These are phyloP conservation scores for Toxostoma redivivum DNA, from an alignment of 2,113 vertebrate species.

Conservation along the genomic window DNA sequence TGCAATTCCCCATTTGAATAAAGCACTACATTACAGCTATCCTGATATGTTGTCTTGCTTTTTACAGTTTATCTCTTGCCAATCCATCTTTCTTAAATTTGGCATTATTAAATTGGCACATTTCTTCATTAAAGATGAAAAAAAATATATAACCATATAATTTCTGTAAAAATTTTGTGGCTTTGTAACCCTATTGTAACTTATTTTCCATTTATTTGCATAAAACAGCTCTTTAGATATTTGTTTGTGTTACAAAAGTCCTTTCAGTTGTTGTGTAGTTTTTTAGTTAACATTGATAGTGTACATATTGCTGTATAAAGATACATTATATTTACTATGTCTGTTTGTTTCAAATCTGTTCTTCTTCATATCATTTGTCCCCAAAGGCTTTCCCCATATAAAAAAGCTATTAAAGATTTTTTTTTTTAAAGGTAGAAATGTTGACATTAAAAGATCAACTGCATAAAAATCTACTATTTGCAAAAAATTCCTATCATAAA, in stretches of 20 bases:
- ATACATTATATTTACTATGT: neutral
- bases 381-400: neutral
- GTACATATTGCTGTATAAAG: neutral
- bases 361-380: neutral
- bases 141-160: neutral
- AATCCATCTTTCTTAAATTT: neutral
- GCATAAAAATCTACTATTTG: neutral
- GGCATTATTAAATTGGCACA: neutral
- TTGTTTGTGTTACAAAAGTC: neutral
- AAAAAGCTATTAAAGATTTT: neutral
- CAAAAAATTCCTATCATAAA: neutral
- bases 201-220: neutral
- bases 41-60: neutral
- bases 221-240: neutral
- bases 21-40: neutral
- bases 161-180: neutral
- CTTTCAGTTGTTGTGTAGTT: rapidly evolving
- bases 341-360: neutral
- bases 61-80: neutral
- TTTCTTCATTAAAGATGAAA: neutral
- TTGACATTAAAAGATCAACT: neutral
- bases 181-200: neutral
- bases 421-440: rapidly evolving
- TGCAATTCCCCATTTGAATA: neutral
- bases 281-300: neutral